A percentile compares a stretch with the other conserved stretches of the same genome.
These are phyloP conservation scores for Phalera bucephala DNA, from an alignment of 2,888 invertebrate genomes.

Conservation along the genomic window DNA sequence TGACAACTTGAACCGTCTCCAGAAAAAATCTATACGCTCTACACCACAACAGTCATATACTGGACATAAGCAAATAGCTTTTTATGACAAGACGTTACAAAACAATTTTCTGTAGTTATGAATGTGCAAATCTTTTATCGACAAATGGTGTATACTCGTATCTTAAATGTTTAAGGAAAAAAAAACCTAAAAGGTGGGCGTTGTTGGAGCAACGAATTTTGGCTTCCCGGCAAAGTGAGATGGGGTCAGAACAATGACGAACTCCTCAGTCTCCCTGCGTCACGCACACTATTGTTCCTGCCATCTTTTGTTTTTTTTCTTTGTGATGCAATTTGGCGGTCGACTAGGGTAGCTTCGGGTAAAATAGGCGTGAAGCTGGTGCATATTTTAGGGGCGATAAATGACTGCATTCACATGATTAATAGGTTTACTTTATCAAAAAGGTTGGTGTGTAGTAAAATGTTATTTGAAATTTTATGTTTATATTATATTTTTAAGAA, in stretches of 20 bases:
- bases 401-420: constrained; percentile 26
- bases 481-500: no score
- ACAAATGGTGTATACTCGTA: no score
- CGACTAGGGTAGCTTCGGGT: constrained; percentile 37
- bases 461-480: not conserved
- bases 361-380: constrained; percentile 54
- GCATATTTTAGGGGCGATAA: constrained; percentile 40
- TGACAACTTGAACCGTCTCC: no score
- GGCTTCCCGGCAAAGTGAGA: constrained; percentile 42
- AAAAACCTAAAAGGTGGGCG: no score
- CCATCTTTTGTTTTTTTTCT: constrained; percentile 62
- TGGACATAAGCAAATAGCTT: no score
- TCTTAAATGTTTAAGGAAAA: no score
- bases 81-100: no score
- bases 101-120: no score
- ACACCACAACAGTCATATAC: no score
- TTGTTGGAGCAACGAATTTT: no score
- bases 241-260: constrained; percentile 59
- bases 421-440: constrained; percentile 16
- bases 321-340: constrained; percentile 57
- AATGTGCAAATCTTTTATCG: no score
- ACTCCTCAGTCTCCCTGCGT: constrained; percentile 57
- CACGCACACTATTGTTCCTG: constrained; percentile 61
- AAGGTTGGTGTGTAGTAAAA: constrained; percentile 5
- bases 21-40: no score